Evolutionary conservation across 2,113 vertebrate species (phyloP), one percentile per base, ranked within the genome.

Genomic region (Pelecanoides urinatrix): DNA sequence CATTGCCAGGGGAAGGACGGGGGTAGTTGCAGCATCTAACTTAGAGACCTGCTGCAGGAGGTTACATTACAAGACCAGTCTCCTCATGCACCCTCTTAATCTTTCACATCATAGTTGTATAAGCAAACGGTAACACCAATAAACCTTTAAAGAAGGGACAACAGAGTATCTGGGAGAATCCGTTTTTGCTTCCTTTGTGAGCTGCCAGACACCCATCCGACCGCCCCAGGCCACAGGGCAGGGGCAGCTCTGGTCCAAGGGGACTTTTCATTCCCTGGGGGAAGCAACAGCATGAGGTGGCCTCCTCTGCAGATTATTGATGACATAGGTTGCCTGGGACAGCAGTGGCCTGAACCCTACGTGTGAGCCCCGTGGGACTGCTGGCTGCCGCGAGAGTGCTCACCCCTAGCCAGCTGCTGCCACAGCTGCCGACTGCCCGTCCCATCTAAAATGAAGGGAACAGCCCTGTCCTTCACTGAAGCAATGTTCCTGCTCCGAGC

Each of bases 321-420:
- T 18, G 58, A 58, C 32, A n/a, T 10, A 53, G 10, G 25, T 26
- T 79, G 42, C 67, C 71, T 63, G 52, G 45, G 62, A 25, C 61
- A 86, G 70, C 71, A 68, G 4, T 13, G 27, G 17, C 42, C 66
- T 47, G 38, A 73, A 11, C n/a, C 11, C 58, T 76, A 0, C 0
- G 0, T 17, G 23, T 7, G 22, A 86, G 15, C 55, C 25, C 13
- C 2, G 1, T 0, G 2, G 36, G 23, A 45, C 66, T 47, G 14
- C 32, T 49, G 59, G 36, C 26, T 84, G 44, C 55, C 0, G 0
- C 9, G 16, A 27, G 32, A 68, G 53, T 17, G 42, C 30, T 18
- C 6, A 30, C 11, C 17, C 34, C 19, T 27, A n/a, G 9, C 36
- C 9, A 61, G 73, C 42, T 71, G 34, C 30, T 13, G 3, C 19